Conservation (phyloP, 2,888 invertebrate genomes). For the Thalpophila matura region DNA sequence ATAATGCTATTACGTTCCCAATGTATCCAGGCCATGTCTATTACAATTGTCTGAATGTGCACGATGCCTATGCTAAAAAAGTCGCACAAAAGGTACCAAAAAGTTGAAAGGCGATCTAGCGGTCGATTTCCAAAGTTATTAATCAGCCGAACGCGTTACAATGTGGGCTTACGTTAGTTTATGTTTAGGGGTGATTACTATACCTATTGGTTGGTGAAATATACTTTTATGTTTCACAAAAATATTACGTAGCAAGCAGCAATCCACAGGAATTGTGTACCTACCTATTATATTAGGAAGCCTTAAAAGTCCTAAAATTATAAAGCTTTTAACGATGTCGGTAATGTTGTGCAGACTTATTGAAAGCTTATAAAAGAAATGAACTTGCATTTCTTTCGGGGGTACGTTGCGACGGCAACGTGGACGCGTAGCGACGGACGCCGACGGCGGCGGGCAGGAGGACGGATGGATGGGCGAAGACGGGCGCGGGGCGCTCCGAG, state of each 20-base stretch:
- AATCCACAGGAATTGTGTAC: neutral
- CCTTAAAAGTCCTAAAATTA: neutral
- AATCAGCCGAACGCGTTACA: conserved; percentile 45
- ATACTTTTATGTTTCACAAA: neutral
- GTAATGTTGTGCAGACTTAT: neutral
- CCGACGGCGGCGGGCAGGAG: neutral
- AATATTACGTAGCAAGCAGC: neutral
- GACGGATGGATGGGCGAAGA: neutral
- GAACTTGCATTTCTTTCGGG: conserved; percentile 2
- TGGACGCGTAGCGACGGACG: neutral
- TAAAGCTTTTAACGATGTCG: neutral
- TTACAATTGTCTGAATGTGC: conserved; percentile 35
- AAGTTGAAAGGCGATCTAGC: conserved; percentile 49
- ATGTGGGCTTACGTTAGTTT: conserved; percentile 28
- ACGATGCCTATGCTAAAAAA: conserved; percentile 41
- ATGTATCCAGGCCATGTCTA: conserved; percentile 24
- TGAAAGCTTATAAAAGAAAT: conserved; percentile 4
- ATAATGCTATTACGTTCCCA: conserved; percentile 31
- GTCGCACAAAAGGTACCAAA: conserved; percentile 37
- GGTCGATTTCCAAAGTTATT: conserved; percentile 41
- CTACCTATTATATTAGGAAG: neutral
- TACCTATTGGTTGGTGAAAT: neutral
- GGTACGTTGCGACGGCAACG: conserved; percentile 19
- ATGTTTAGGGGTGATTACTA: neutral
- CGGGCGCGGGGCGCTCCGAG: conserved; percentile 52